Conservation (phyloP, 2,888 invertebrate genomes). For the Rotaria magnacalcarata region DNA sequence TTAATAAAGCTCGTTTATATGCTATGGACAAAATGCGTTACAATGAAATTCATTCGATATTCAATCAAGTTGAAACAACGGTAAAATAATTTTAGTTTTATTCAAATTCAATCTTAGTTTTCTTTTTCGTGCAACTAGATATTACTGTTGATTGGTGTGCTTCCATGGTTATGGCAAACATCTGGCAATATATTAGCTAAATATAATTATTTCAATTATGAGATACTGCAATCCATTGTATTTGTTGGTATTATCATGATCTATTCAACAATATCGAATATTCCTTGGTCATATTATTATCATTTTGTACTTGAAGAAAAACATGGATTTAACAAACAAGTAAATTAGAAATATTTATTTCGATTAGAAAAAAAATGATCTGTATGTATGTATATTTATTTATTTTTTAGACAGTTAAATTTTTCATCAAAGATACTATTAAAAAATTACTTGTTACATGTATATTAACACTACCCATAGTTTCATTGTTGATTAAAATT, state of each 20-base stretch:
- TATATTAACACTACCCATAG: conserved; percentile 73
- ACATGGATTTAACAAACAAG: conserved; percentile 94
- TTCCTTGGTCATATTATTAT: conserved; percentile 78
- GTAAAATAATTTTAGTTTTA: neutral
- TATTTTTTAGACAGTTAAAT: conserved; percentile 69
- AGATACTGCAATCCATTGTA: conserved; percentile 37
- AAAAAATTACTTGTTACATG: conserved; percentile 74
- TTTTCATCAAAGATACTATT: conserved; percentile 84
- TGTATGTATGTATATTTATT: neutral
- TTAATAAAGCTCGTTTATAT: conserved; percentile 81
- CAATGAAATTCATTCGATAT: conserved; percentile 71
- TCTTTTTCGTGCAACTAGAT: neutral
- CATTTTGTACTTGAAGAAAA: conserved; percentile 87
- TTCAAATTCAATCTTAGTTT: neutral
- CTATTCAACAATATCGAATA: conserved; percentile 35
- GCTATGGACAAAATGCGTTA: conserved; percentile 79
- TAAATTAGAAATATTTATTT: conserved; percentile 50
- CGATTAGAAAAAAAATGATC: neutral
- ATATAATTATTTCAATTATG: neutral
- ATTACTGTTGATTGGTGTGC: neutral
- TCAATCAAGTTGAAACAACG: conserved; percentile 68
- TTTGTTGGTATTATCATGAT: conserved; percentile 39
- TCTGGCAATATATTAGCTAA: neutral
- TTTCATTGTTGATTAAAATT: conserved; percentile 66
- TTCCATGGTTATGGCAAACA: conserved; percentile 19